Conservation (phyloP, 2,888 invertebrate genomes). For the Trypoxylon attenuatum region DNA sequence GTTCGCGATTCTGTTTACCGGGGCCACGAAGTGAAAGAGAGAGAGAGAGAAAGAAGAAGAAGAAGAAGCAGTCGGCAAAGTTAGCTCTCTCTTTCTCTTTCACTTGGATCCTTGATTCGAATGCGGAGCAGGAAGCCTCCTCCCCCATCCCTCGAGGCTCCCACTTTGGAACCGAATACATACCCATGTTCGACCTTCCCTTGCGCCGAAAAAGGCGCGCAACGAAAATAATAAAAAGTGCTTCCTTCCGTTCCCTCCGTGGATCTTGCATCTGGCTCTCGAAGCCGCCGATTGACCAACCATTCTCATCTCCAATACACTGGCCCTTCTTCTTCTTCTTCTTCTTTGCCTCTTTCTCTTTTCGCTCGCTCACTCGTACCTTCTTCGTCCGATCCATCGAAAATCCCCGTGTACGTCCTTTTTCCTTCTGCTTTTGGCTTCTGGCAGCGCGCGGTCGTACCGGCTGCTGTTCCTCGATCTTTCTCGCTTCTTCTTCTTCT, state of each 20-base stretch:
- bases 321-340: background rate
- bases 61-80: no score
- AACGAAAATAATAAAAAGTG: slow-evolving; percentile 56
- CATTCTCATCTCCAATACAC: slow-evolving; percentile 26
- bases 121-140: slow-evolving; percentile 53
- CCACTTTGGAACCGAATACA: no score
- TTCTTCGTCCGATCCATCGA: slow-evolving; percentile 2
- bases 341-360: slow-evolving; percentile 3
- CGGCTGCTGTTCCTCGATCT: slow-evolving; percentile 8
- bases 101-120: slow-evolving; percentile 42
- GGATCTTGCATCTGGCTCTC: slow-evolving; percentile 58
- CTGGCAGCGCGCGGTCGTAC: background rate
- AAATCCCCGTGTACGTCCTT: background rate
- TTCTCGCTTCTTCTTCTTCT: slow-evolving; percentile 10
- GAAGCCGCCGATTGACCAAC: slow-evolving; percentile 32
- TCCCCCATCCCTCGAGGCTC: slow-evolving; percentile 26
- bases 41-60: no score
- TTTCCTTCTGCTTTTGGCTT: no score
- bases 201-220: slow-evolving; percentile 34
- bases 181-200: background rate
- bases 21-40: no score
- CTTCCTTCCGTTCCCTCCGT: slow-evolving; percentile 59
- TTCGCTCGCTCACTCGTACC: background rate
- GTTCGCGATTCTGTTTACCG: no score
- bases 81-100: no score